Conservation (phyloP, 2,888 invertebrate genomes). For the Periphyllus acericola region DNA sequence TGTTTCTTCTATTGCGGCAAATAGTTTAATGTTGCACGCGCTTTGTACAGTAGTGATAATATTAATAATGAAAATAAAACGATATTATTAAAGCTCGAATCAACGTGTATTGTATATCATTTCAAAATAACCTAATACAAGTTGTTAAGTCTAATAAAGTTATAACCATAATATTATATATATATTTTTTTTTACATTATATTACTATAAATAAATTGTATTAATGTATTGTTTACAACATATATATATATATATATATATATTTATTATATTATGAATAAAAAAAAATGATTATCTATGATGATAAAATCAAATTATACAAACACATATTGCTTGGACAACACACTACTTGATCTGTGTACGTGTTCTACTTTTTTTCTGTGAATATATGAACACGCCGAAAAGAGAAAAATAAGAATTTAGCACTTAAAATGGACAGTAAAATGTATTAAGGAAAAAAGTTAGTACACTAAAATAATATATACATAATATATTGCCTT, state of each 20-base stretch:
- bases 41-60: not conserved
- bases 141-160: not conserved
- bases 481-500: slow-evolving; percentile 18
- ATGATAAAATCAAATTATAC: slow-evolving; percentile 5
- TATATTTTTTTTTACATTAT: not conserved
- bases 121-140: slow-evolving; percentile 17
- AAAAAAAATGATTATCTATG: not conserved
- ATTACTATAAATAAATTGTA: not conserved
- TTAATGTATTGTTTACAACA: not conserved
- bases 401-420: not conserved
- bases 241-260: slow-evolving; percentile 12
- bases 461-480: not conserved
- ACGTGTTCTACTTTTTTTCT: not conserved
- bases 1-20: not conserved
- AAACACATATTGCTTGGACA: not conserved
- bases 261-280: no score
- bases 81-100: slow-evolving; percentile 15
- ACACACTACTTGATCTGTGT: slow-evolving; percentile 6
- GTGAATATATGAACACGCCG: not conserved
- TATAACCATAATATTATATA: slow-evolving; percentile 24
- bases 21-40: not conserved
- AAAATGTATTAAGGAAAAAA: not conserved
- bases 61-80: not conserved
- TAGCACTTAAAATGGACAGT: not conserved
- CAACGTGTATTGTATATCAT: slow-evolving; percentile 27